Percentiles rank a stretch among this genome's conserved stretches.
Evolutionary conservation across 2,113 vertebrate genomes (phyloP).

Genomic region (Nothocercus nigrocapillus): DNA sequence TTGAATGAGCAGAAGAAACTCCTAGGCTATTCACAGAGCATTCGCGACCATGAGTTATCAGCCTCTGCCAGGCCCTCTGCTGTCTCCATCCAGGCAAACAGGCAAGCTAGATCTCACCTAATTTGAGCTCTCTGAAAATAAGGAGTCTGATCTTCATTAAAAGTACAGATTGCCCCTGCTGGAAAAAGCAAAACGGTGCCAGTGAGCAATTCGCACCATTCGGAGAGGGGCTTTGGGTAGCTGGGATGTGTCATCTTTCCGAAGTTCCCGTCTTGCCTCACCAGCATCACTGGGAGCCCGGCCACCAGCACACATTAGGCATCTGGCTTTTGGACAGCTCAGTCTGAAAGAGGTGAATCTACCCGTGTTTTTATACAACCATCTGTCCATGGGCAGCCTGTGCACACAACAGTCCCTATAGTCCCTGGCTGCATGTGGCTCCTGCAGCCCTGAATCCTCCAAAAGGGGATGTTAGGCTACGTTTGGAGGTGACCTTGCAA

Average conservation of each 20-base stretch:
- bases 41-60: not conserved
- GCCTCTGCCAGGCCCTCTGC: not conserved
- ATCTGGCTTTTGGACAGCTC: not conserved
- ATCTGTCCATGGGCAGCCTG: not conserved
- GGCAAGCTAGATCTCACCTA: not conserved
- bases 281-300: not conserved
- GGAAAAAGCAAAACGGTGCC: not conserved
- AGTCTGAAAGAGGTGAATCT: not conserved
- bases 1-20: not conserved
- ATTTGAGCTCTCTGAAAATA: not conserved
- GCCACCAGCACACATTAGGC: not conserved
- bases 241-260: not conserved
- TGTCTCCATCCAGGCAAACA: not conserved
- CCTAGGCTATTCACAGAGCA: not conserved
- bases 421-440: not conserved
- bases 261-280: not conserved
- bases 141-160: not conserved
- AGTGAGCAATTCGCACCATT: not conserved
- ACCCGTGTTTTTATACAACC: rapidly evolving
- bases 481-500: not conserved
- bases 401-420: not conserved
- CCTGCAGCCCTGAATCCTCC: not conserved
- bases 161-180: not conserved
- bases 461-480: not conserved
- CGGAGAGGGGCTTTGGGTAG: not conserved